Conservation (phyloP, 2,113 vertebrate genomes). For the Otolemur garnettii region DNA sequence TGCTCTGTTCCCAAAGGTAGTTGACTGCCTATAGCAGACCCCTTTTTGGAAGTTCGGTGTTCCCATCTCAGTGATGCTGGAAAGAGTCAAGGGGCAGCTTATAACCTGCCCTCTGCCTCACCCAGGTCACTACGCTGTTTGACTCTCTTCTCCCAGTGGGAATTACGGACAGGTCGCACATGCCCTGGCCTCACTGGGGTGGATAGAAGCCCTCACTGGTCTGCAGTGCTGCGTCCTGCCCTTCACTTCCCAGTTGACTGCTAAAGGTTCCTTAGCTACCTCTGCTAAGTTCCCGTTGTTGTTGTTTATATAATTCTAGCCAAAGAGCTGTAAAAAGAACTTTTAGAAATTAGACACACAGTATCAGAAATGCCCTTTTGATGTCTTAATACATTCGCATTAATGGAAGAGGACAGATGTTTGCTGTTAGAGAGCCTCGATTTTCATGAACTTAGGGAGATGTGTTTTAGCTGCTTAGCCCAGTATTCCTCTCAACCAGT, state of each 20-base stretch:
- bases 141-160: too few species aligned
- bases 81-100: not conserved
- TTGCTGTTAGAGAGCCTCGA: not conserved
- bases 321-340: not conserved
- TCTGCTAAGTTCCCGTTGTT: accelerated
- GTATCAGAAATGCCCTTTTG: not conserved
- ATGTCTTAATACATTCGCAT: too few species aligned
- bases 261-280: too few species aligned
- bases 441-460: not conserved
- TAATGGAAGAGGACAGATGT: not conserved
- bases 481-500: accelerated
- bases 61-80: not conserved
- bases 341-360: not conserved
- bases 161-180: accelerated
- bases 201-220: not conserved
- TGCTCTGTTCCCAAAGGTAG: accelerated
- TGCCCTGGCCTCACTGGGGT: too few species aligned
- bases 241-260: too few species aligned
- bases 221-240: too few species aligned
- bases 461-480: too few species aligned
- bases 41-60: not conserved
- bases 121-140: accelerated
- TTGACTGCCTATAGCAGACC: too few species aligned
- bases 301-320: not conserved
- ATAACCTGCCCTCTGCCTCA: accelerated